Conservation (phyloP, 2,113 vertebrate genomes). For the Saimiri boliviensis region DNA sequence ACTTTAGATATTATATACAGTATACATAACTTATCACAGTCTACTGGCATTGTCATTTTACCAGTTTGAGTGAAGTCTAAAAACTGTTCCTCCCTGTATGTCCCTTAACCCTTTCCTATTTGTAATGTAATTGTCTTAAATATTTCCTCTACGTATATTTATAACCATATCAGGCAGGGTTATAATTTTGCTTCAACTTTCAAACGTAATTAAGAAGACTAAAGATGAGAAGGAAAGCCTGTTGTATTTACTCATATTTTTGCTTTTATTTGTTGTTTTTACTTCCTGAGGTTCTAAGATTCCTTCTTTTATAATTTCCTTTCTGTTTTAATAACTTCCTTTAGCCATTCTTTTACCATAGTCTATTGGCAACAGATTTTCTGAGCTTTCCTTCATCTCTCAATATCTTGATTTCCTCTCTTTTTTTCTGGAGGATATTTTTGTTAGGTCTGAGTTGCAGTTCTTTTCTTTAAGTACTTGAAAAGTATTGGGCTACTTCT, state of each 20-base stretch:
- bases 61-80: neutral
- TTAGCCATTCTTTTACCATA: neutral
- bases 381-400: neutral
- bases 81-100: neutral
- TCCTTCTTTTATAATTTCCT: neutral
- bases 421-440: conserved; percentile 7
- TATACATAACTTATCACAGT: neutral
- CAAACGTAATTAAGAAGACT: neutral
- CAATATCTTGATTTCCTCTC: neutral
- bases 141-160: neutral
- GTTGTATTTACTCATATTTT: neutral
- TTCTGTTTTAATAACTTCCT: neutral
- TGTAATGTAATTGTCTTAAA: neutral
- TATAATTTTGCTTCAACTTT: neutral
- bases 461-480: neutral
- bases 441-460: neutral
- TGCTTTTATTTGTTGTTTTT: neutral
- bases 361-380: neutral
- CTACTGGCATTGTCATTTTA: neutral
- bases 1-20: neutral
- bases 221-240: neutral
- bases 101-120: neutral
- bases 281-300: neutral
- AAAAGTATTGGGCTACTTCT: neutral
- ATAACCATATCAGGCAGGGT: neutral